These are phyloP conservation scores for Cryptotis parvus DNA, from an alignment of 2,113 vertebrate species.

Conservation along the genomic window DNA sequence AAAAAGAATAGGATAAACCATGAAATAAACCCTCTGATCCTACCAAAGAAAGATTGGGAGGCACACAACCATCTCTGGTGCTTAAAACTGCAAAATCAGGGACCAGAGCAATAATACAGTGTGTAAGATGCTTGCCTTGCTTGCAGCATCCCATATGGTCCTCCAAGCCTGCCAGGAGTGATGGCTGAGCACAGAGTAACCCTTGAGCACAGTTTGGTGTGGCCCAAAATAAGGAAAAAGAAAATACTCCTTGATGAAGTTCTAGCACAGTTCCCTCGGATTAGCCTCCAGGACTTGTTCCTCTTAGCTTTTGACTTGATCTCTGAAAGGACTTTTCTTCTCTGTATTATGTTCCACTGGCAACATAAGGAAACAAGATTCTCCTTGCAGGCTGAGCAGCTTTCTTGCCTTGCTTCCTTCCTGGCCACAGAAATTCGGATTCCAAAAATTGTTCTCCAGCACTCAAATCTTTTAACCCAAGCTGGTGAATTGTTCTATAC, in stretches of 20 bases:
- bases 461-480: not conserved
- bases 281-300: not conserved
- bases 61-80: not conserved
- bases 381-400: not conserved
- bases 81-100: slow-evolving; percentile 22
- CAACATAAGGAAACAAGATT: not conserved
- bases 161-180: not conserved
- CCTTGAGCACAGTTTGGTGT: too few relatives aligned
- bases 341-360: not conserved
- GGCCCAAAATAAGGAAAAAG: too few relatives aligned
- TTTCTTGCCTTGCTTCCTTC: not conserved
- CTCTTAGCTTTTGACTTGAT: not conserved
- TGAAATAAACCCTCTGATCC: not conserved
- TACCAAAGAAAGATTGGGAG: not conserved
- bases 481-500: not conserved
- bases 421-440: not conserved
- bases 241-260: not conserved
- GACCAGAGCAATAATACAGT: too few relatives aligned
- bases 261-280: not conserved
- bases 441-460: not conserved
- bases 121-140: too few relatives aligned
- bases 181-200: not conserved
- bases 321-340: not conserved
- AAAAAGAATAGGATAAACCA: too few relatives aligned
- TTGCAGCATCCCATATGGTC: not conserved